phyloP scores from a whole-genome alignment of 2,888 invertebrate species.

The Eulithis testata region DNA sequence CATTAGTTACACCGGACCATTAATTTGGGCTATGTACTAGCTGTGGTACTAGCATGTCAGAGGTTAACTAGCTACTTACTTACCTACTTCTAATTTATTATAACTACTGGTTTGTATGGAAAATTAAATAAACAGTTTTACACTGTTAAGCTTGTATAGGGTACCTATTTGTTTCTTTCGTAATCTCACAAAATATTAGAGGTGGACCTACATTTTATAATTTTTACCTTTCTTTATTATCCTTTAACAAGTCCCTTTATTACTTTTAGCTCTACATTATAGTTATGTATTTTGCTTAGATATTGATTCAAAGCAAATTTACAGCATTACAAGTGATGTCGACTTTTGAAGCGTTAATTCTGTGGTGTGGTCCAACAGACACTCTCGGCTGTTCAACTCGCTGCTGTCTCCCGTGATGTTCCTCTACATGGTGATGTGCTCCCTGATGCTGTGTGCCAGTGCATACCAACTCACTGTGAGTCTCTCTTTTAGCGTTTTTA shows the following conservation, averaged over 20 bases:
- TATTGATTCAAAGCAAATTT: no score
- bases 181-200: no score
- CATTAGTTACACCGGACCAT: slow-evolving; percentile 9
- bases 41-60: neutral
- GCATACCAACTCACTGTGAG: slow-evolving; percentile 73
- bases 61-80: neutral
- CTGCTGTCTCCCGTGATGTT: slow-evolving; percentile 76
- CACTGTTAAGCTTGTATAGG: neutral
- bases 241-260: no score
- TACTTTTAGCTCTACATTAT: no score
- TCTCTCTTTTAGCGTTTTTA: no score
- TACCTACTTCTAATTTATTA: neutral
- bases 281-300: no score
- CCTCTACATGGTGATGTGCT: slow-evolving; percentile 71
- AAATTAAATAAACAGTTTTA: neutral
- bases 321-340: no score
- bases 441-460: slow-evolving; percentile 72
- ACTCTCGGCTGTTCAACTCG: slow-evolving; percentile 70
- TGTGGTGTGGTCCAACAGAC: slow-evolving; percentile 50
- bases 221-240: no score
- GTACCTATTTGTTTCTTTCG: neutral
- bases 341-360: no score
- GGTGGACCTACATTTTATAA: no score
- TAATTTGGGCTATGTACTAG: slow-evolving; percentile 15
- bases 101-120: neutral